phyloP scores from a whole-genome alignment of 2,797 vertebrate genomes.

The Hyperoplus immaculatus region DNA sequence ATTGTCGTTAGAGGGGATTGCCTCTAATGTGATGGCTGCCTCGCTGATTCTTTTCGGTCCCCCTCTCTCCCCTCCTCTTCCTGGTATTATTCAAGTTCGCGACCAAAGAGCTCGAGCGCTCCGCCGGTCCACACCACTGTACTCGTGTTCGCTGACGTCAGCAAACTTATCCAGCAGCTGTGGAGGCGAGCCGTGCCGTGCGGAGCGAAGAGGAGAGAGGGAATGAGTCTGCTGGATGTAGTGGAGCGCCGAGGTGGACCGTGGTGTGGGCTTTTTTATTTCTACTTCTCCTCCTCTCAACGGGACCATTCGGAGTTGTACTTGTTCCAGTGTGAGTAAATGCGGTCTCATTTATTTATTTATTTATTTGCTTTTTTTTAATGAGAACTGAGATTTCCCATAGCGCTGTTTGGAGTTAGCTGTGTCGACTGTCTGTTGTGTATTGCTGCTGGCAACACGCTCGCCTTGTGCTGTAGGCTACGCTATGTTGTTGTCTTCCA shows the following conservation, averaged over 20 bases:
- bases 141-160: slow-evolving; percentile 73
- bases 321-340: slow-evolving; percentile 41
- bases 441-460: slow-evolving; percentile 10
- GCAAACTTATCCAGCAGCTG: slow-evolving; percentile 69
- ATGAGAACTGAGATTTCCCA: neutral
- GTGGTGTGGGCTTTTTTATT: slow-evolving; percentile 18
- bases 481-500: neutral
- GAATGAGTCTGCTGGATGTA: slow-evolving; percentile 61
- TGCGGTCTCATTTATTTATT: neutral
- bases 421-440: slow-evolving; percentile 17
- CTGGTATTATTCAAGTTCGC: slow-evolving; percentile 65
- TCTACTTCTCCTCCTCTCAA: neutral
- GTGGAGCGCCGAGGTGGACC: slow-evolving; percentile 45
- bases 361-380: too few relatives aligned
- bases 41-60: slow-evolving; percentile 48
- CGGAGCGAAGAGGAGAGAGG: slow-evolving; percentile 46
- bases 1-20: slow-evolving; percentile 17
- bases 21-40: slow-evolving; percentile 16
- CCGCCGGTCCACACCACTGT: slow-evolving; percentile 21
- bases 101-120: slow-evolving; percentile 62
- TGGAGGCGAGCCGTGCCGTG: slow-evolving; percentile 27
- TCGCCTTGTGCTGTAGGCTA: neutral
- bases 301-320: slow-evolving; percentile 59
- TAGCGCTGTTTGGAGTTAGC: slow-evolving; percentile 24
- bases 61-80: slow-evolving; percentile 48